phyloP scores from a whole-genome alignment of 2,888 invertebrate genomes.

The Platypus cylindrus region DNA sequence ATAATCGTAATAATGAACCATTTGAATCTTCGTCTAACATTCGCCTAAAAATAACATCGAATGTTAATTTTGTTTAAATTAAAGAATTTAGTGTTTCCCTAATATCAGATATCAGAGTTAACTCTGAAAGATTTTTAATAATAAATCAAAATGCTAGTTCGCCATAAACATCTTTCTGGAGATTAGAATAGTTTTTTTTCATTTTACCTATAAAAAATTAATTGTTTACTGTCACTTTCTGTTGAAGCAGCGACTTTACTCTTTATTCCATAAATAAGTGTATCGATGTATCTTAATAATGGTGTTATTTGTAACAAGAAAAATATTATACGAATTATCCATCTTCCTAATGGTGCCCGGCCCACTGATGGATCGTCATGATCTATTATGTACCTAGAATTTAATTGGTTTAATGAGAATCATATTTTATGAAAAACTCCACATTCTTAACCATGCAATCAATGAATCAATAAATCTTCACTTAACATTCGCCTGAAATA shows the following conservation, averaged over 20 bases:
- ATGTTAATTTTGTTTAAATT: too few relatives aligned
- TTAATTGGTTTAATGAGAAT: too few relatives aligned
- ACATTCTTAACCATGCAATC: too few relatives aligned
- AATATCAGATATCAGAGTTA: too few relatives aligned
- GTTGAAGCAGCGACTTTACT: conserved; percentile 31
- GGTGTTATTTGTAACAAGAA: conserved; percentile 38
- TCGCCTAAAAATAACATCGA: conserved; percentile 21
- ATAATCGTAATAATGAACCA: conserved; percentile 34
- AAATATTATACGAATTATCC: conserved; percentile 35
- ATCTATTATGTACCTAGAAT: conserved; percentile 37
- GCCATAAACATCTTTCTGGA: too few relatives aligned
- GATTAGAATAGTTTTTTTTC: too few relatives aligned
- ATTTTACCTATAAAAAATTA: conserved; percentile 25
- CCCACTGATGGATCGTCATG: conserved; percentile 35
- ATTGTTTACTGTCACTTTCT: conserved; percentile 28
- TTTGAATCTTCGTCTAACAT: conserved; percentile 39
- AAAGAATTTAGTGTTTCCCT: too few relatives aligned
- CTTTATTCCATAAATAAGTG: conserved; percentile 33
- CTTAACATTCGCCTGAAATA: too few relatives aligned
- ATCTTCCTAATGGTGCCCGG: conserved; percentile 32
- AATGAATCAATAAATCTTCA: too few relatives aligned
- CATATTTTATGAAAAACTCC: too few relatives aligned
- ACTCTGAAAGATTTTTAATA: too few relatives aligned
- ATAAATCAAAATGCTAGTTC: too few relatives aligned
- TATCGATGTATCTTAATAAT: conserved; percentile 36